A percentile compares a stretch with the other conserved stretches of the same genome.
Evolutionary conservation across 2,888 invertebrate genomes (phyloP).

Genomic region (Sesamia inferens): DNA sequence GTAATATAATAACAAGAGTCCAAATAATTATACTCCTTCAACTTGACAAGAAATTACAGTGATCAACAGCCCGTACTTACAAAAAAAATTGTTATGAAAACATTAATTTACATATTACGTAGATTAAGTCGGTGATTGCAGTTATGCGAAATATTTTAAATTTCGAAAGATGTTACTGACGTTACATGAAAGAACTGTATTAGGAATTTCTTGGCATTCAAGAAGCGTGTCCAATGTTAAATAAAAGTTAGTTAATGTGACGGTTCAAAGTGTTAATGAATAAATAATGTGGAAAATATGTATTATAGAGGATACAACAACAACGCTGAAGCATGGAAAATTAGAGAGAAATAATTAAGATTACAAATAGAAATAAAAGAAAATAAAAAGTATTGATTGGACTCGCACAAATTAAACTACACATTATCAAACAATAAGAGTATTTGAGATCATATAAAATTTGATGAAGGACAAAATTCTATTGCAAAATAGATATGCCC

Average conservation of each 20-base stretch:
- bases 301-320: not conserved
- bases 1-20: slow-evolving; percentile 32
- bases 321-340: not conserved
- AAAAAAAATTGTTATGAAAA: slow-evolving; percentile 53
- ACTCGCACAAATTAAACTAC: not conserved
- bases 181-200: slow-evolving; percentile 25
- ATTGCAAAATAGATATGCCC: not conserved
- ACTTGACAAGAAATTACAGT: slow-evolving; percentile 42
- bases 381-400: not conserved
- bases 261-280: not conserved
- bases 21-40: slow-evolving; percentile 56
- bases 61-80: slow-evolving; percentile 33
- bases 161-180: slow-evolving; percentile 53
- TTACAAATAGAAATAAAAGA: not conserved
- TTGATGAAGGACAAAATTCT: not conserved
- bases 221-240: slow-evolving; percentile 25
- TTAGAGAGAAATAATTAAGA: not conserved
- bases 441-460: not conserved
- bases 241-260: not conserved
- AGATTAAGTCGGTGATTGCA: slow-evolving; percentile 63
- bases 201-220: slow-evolving; percentile 14
- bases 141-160: slow-evolving; percentile 60
- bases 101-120: slow-evolving; percentile 62
- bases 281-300: not conserved
- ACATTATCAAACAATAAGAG: not conserved